Base-by-base conservation (phyloP, 2,113 vertebrate species). In the Elephantulus edwardii region DNA sequence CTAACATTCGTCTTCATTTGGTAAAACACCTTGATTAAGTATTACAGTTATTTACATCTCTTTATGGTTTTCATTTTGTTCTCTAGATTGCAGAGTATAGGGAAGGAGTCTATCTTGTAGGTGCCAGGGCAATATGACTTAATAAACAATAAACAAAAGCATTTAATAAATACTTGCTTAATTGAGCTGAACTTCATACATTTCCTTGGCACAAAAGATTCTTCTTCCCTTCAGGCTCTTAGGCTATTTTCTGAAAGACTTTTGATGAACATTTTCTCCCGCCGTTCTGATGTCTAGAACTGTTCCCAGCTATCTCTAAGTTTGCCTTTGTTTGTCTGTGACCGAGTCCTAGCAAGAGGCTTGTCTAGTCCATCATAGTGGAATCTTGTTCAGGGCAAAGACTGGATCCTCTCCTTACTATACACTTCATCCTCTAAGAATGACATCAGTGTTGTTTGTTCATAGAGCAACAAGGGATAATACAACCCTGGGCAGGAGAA, bases 371-470 rank as follows among this genome's bases (percentile, higher is more conserved):
- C 76, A 62, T 91, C 52, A 8, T 40, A 66, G 33, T 77, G 71
- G 66, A 84, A 56, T 91, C 86, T 91, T 91, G 58, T 62, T 93
- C 64, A 72, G n/a, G 78, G 71, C 46, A 66, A 77, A 75, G 33
- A 33, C 52, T 60, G 28, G 72, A 28, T 80, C 72, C 56, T 90
- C 66, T 70, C 35, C 62, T 91, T 68, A 30, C 72, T 92, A 50
- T 86, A 46, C 54, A 74, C 48, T 46, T 77, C 50, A 85, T 70
- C 52, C 28, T 24, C 35, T 28, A 81, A 30, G 48, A 52, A 33
- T 62, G 56, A 92, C 93, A 93, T 87, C 38, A 92, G 79, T 86
- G 79, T n/a, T 81, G 72, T 76, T 94, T 79, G 77, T 92, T 91
- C 38, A 86, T 75, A 95, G 87, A 80, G 30, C 50, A 76, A 66